Evolutionary conservation across 2,888 invertebrate genomes (phyloP).

Genomic region (Nemotelus pantherinus): DNA sequence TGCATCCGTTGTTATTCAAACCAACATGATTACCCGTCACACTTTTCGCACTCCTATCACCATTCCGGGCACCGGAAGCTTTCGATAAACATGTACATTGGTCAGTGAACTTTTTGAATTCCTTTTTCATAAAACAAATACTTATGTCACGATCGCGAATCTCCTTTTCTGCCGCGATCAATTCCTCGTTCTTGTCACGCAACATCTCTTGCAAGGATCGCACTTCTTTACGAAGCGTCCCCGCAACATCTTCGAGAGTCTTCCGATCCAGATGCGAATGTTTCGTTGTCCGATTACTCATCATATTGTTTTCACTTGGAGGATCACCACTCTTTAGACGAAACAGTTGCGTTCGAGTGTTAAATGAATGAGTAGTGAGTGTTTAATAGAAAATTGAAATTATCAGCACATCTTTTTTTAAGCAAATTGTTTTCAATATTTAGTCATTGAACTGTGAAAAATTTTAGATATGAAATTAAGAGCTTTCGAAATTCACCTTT

Average conservation of each 20-base stretch:
- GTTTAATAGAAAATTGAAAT: no score
- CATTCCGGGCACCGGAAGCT: neutral
- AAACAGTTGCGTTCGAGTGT: no score
- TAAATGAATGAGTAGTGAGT: no score
- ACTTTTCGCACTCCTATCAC: constrained; percentile 20
- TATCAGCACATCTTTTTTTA: no score
- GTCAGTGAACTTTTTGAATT: constrained; percentile 52
- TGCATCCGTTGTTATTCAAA: neutral
- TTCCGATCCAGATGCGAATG: constrained; percentile 51
- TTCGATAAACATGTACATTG: constrained; percentile 21
- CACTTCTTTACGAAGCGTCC: constrained; percentile 54
- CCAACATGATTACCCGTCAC: neutral
- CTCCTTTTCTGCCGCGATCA: constrained; percentile 53
- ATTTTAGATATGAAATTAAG: neutral
- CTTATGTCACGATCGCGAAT: constrained; percentile 54
- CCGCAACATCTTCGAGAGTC: constrained; percentile 53
- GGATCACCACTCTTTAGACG: constrained; percentile 36
- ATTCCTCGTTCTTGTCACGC: constrained; percentile 55
- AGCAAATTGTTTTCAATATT: no score
- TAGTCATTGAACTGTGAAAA: constrained; percentile 3
- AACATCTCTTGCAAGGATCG: constrained; percentile 53
- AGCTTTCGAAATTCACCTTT: constrained; percentile 27
- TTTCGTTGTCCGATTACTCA: constrained; percentile 38
- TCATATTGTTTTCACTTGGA: constrained; percentile 42
- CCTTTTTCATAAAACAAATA: constrained; percentile 51